Percentiles rank a stretch among this genome's conserved stretches.
Conservation (phyloP, 2,797 vertebrate genomes). For the Lagocephalus sceleratus region DNA sequence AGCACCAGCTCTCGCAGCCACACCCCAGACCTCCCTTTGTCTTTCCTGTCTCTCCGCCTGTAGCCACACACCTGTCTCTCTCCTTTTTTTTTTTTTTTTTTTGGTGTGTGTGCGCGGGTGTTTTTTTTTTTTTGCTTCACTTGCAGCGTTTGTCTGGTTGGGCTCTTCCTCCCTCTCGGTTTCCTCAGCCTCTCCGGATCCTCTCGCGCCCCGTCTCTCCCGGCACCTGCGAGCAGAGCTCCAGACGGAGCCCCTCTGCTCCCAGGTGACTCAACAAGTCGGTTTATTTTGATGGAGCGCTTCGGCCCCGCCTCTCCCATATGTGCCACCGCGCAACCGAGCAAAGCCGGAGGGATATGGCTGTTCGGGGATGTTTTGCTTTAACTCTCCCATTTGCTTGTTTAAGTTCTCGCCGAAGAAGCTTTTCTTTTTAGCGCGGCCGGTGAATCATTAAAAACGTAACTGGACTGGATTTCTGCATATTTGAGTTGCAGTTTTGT, state of each 20-base stretch:
- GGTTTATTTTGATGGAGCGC: constrained; percentile 27
- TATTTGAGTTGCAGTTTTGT: neutral
- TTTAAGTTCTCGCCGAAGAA: too few relatives aligned
- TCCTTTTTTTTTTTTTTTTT: too few relatives aligned
- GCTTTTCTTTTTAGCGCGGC: too few relatives aligned
- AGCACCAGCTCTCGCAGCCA: constrained; percentile 52
- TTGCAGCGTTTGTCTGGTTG: constrained; percentile 51
- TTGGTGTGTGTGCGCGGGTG: too few relatives aligned
- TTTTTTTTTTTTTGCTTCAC: constrained; percentile 9
- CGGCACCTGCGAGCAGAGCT: constrained; percentile 22
- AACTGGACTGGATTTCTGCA: neutral
- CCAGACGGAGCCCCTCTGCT: constrained; percentile 33
- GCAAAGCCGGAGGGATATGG: constrained; percentile 7
- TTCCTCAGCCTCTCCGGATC: constrained; percentile 20
- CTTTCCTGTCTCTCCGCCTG: constrained; percentile 55
- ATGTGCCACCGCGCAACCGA: constrained; percentile 22
- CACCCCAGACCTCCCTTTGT: constrained; percentile 30
- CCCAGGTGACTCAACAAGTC: constrained; percentile 43
- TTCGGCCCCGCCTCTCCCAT: constrained; percentile 27
- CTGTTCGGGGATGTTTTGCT: neutral
- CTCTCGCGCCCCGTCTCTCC: constrained; percentile 14
- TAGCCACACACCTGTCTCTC: constrained; percentile 67
- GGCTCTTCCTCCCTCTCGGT: constrained; percentile 30
- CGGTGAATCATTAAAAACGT: neutral
- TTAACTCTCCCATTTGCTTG: neutral